Evolutionary conservation across 2,888 invertebrate species (phyloP).

Genomic region (Tinea semifulvella): DNA sequence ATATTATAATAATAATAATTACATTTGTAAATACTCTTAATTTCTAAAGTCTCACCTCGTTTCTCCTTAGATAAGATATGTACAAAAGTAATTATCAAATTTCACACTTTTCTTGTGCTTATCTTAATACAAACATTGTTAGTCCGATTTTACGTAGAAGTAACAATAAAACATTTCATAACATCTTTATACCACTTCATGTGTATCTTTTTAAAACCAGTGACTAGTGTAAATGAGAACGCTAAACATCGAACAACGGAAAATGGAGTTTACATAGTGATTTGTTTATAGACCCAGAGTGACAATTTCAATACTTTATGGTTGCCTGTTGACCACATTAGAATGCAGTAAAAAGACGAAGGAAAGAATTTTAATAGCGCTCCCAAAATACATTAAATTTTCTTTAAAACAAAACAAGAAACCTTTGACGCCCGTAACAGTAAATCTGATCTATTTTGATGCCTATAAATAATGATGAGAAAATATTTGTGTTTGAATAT

Average conservation of each 20-base stretch:
- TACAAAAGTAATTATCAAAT: constrained; percentile 55
- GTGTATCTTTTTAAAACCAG: constrained; percentile 21
- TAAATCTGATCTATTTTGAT: constrained; percentile 21
- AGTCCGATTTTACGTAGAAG: constrained; percentile 23
- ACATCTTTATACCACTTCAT: constrained; percentile 15
- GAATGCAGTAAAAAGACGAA: constrained; percentile 41
- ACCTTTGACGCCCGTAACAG: constrained; percentile 26
- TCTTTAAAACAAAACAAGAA: constrained; percentile 23
- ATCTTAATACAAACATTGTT: constrained; percentile 56
- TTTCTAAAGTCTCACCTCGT: no score
- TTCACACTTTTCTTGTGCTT: constrained; percentile 48
- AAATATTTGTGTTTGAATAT: constrained; percentile 3
- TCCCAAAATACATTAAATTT: constrained; percentile 45
- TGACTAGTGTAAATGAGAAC: constrained; percentile 30
- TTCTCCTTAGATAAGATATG: constrained; percentile 45
- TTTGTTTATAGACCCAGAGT: constrained; percentile 35
- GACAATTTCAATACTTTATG: constrained; percentile 36
- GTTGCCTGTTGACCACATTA: constrained; percentile 36
- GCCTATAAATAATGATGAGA: not conserved
- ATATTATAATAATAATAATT: no score
- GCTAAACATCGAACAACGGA: constrained; percentile 23
- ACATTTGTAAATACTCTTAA: no score
- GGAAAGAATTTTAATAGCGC: constrained; percentile 51
- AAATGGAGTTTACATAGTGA: constrained; percentile 14
- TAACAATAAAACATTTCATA: constrained; percentile 17